Conservation (phyloP, 2,888 invertebrate species). For the Morpho helenor region DNA sequence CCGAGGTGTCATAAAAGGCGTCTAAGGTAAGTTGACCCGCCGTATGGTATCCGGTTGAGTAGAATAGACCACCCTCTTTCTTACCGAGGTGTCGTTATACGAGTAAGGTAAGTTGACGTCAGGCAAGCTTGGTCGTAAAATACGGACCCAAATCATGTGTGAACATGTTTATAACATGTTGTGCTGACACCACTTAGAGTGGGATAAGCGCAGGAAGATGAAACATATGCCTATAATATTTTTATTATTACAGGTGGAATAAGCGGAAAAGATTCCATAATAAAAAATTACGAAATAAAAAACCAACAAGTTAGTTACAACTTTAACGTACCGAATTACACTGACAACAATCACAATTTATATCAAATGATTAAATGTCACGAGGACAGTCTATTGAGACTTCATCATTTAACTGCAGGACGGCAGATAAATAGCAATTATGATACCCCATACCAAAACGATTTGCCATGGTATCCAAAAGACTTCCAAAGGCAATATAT, state of each 20-base stretch:
- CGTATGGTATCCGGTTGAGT: too few relatives aligned
- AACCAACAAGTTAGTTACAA: conserved; percentile 44
- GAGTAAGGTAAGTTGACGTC: too few relatives aligned
- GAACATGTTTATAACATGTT: too few relatives aligned
- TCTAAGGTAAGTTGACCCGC: too few relatives aligned
- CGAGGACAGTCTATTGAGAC: conserved; percentile 63
- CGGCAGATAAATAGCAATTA: conserved; percentile 54
- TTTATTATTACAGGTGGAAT: conserved; percentile 36
- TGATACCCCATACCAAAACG: conserved; percentile 59
- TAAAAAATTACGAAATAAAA: conserved; percentile 53
- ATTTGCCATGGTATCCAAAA: conserved; percentile 67
- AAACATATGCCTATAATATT: background rate
- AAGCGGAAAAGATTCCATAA: conserved; percentile 32
- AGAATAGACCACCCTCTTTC: too few relatives aligned
- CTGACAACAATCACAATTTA: conserved; percentile 60
- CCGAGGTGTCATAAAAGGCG: too few relatives aligned
- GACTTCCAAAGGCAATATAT: conserved; percentile 64
- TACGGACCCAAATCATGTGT: too few relatives aligned
- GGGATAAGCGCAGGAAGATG: too few relatives aligned
- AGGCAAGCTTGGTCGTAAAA: too few relatives aligned
- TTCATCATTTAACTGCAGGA: conserved; percentile 70
- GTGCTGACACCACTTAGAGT: too few relatives aligned
- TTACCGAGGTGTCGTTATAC: too few relatives aligned
- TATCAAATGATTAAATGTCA: conserved; percentile 75
- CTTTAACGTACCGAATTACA: conserved; percentile 42